Conservation (phyloP, 2,113 vertebrate species). For the Peromyscus californicus region DNA sequence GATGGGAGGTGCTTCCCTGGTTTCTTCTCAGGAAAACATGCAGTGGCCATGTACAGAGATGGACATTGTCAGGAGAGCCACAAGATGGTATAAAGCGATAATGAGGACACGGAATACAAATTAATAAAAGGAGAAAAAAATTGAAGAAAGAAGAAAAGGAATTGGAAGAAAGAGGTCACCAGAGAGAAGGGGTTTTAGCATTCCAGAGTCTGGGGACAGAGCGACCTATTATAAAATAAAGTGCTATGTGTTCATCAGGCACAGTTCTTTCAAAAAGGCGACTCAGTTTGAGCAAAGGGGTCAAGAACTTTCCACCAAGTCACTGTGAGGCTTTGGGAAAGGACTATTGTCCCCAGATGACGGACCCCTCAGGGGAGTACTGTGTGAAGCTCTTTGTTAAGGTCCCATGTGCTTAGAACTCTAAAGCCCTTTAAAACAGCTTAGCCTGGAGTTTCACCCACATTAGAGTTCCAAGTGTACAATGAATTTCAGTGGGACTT, state of each 20-base stretch:
- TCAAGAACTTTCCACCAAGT: slow-evolving; percentile 73
- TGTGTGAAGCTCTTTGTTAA: slow-evolving; percentile 69
- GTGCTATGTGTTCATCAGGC: not conserved
- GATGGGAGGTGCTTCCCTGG: not conserved
- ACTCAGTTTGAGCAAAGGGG: slow-evolving; percentile 63
- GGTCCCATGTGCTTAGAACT: not conserved
- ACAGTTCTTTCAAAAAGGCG: slow-evolving; percentile 59
- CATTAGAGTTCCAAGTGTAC: not conserved
- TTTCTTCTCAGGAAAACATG: slow-evolving; percentile 6
- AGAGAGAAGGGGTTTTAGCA: not conserved
- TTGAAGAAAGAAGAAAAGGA: not conserved
- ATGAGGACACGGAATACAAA: not conserved
- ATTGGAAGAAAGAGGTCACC: slow-evolving; percentile 37
- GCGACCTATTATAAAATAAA: slow-evolving; percentile 43
- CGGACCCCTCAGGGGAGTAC: slow-evolving; percentile 54
- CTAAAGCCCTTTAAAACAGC: slow-evolving; percentile 57
- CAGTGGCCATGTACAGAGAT: not conserved
- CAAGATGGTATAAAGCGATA: not conserved
- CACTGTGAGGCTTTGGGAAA: slow-evolving; percentile 67
- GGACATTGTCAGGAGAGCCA: not conserved
- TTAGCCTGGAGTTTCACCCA: slow-evolving; percentile 59
- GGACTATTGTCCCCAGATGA: slow-evolving; percentile 60
- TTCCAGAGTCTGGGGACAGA: slow-evolving; percentile 53
- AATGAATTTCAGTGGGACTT: slow-evolving; percentile 40
- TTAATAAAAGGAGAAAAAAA: not conserved